These are phyloP conservation scores for Sebastes steindachneri DNA, from an alignment of 2,797 vertebrate species.

Conservation along the genomic window DNA sequence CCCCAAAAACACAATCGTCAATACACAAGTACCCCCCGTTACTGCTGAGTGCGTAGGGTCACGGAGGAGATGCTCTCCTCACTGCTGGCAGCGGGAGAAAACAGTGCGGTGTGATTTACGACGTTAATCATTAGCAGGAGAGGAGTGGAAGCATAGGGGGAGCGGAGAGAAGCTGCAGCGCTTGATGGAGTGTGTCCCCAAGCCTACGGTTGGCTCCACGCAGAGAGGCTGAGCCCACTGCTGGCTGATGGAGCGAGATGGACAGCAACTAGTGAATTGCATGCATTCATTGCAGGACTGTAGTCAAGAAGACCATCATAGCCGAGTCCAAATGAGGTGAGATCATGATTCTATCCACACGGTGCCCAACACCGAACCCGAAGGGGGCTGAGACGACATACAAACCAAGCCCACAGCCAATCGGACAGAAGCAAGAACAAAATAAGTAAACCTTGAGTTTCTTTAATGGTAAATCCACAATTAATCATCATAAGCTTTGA, in stretches of 20 bases:
- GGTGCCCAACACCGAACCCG: neutral
- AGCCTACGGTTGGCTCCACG: slow-evolving; percentile 27
- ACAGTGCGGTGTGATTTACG: slow-evolving; percentile 67
- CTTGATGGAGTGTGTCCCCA: slow-evolving; percentile 63
- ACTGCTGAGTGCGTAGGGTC: slow-evolving; percentile 7
- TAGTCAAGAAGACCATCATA: neutral
- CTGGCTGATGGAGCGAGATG: slow-evolving; percentile 29
- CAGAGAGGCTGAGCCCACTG: slow-evolving; percentile 18
- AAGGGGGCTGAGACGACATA: neutral
- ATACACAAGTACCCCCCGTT: neutral
- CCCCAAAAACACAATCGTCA: slow-evolving; percentile 7
- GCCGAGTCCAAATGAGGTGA: neutral
- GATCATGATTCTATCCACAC: neutral
- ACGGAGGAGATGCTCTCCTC: slow-evolving; percentile 31
- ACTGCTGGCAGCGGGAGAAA: slow-evolving; percentile 42
- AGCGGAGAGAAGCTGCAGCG: slow-evolving; percentile 38
- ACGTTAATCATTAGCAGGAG: slow-evolving; percentile 67
- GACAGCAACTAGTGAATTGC: slow-evolving; percentile 4
- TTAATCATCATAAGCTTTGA: neutral
- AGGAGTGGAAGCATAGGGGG: slow-evolving; percentile 41
- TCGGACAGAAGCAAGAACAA: neutral
- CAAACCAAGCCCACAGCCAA: neutral
- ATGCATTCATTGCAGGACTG: neutral
- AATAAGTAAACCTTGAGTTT: neutral
- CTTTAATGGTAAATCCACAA: neutral